Evolutionary conservation across 2,888 invertebrate genomes (phyloP), one percentile per base, ranked within the genome.

Genomic region (Hypena proboscidalis): DNA sequence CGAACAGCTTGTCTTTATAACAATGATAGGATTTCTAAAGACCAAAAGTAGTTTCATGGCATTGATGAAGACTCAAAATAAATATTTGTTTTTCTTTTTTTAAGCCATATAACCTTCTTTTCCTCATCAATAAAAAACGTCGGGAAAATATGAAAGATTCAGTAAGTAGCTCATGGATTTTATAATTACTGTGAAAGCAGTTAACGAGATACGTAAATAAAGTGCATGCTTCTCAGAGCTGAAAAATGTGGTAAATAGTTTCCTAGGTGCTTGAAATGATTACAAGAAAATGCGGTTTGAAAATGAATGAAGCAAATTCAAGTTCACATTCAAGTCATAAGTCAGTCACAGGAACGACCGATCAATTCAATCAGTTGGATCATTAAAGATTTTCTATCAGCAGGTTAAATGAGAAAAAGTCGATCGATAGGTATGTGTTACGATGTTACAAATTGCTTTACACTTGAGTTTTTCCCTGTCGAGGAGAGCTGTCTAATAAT

Each of bases 401-500:
- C 38, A 49, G 51, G 46, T 54, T 45, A 57, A 49, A 39, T 32
- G 22, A 60, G 68, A 70, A 77, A 77, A 76, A 77, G 66, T 68
- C 48, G 74, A 78, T 79, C 74, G 67, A 78, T 79, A 80, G 72
- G 79, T 80, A 77, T 71, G 72, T 70, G 74, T 67, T 69, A 66
- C 70, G 69, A 74, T 67, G 76, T 62, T 73, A 76, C 70, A 78
- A 78, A 82, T 77, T 74, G 77, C 78, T 70, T 62, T 67, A 62
- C 53, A 71, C 62, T 74, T 67, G 59, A 73, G 68, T 79, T 88
- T 84, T 85, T 83, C 80, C 73, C 63, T 65, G 26, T 67, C 61
- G 55, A 62, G 68, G 80, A 81, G 82, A 84, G 81, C 73, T 68
- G 64, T 72, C 67, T 87, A 86, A 85, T 87, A 85, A 82, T 83